phyloP scores from a whole-genome alignment of 2,797 vertebrate genomes.

The Alcedo quadribrachys region DNA sequence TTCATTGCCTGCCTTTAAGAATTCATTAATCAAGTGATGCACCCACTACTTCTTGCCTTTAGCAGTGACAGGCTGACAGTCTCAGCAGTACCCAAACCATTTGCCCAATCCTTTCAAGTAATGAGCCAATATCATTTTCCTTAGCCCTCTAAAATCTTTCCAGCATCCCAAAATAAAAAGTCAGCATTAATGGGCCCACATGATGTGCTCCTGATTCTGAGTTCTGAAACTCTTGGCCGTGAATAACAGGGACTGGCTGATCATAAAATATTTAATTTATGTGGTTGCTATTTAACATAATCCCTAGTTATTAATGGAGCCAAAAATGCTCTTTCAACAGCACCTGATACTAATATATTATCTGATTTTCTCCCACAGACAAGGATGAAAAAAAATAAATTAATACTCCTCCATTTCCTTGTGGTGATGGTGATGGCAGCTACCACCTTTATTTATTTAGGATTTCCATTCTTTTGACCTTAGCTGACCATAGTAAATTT shows the following conservation, averaged over 20 bases:
- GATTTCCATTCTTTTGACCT: neutral
- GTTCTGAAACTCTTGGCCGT: neutral
- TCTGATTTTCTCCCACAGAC: neutral
- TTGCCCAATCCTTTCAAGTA: neutral
- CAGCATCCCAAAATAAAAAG: neutral
- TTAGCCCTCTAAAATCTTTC: neutral
- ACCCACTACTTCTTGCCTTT: neutral
- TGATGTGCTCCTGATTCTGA: fast-evolving
- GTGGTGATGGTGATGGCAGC: neutral
- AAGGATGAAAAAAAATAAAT: neutral
- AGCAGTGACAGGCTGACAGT: neutral
- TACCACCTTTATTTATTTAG: neutral
- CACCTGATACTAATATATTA: neutral
- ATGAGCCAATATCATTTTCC: neutral
- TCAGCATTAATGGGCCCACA: neutral
- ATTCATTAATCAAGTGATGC: neutral
- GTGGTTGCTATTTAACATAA: neutral
- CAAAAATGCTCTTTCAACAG: neutral
- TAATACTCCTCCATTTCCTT: neutral
- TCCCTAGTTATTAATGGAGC: neutral
- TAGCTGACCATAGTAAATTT: neutral
- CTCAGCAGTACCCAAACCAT: neutral
- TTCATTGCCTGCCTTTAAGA: neutral
- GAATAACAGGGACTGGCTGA: neutral
- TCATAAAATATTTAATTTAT: neutral